A percentile compares a stretch with the other conserved stretches of the same genome.
phyloP scores from a whole-genome alignment of 2,888 invertebrate genomes.

The Polietes domitor region DNA sequence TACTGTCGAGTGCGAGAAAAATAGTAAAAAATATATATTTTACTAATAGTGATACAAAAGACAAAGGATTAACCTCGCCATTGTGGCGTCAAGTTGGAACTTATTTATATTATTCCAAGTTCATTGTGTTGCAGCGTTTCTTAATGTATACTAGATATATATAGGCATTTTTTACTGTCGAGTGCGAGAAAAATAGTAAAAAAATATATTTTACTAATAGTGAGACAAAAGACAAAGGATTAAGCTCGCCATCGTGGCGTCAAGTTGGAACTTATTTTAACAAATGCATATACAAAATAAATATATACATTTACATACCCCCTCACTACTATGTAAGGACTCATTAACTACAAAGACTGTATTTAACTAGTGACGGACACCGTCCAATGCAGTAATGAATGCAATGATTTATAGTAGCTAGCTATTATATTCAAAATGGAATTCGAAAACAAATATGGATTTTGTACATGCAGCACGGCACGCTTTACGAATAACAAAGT shows the following conservation, averaged over 20 bases:
- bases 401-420: neutral
- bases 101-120: slow-evolving; percentile 9
- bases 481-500: slow-evolving; percentile 48
- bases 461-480: slow-evolving; percentile 21
- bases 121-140: neutral
- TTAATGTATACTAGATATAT: too few relatives aligned
- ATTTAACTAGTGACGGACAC: neutral
- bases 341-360: too few relatives aligned
- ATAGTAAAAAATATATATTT: neutral
- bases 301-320: too few relatives aligned
- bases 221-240: neutral
- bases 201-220: neutral
- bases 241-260: neutral
- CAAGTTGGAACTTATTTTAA: too few relatives aligned
- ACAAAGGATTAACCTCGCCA: neutral
- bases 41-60: neutral
- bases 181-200: neutral
- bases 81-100: too few relatives aligned
- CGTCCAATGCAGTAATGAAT: neutral
- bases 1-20: neutral
- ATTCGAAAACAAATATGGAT: neutral
- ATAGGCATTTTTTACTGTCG: neutral
- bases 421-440: slow-evolving; percentile 5
- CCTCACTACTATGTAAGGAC: too few relatives aligned
- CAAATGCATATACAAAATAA: too few relatives aligned